Base-by-base conservation (phyloP, 2,888 invertebrate species). In the Drosophila sordidula region DNA sequence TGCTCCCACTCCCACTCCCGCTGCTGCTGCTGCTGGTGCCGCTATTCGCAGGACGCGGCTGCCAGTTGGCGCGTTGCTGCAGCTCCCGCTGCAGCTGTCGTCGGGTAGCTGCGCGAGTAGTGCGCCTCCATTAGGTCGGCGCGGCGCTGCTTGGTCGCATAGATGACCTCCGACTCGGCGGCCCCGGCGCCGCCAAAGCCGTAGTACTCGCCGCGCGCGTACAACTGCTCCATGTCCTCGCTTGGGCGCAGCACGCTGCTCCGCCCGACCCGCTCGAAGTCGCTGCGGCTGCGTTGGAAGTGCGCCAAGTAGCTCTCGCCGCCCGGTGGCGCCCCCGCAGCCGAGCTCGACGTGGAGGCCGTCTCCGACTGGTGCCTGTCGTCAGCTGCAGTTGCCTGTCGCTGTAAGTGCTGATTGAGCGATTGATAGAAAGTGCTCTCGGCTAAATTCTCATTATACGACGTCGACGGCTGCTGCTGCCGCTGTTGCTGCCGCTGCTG, bases 291-390 rank as follows among this genome's bases (percentile, higher is more conserved):
- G 36, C 75, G 90, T 47, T 90, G 90, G 67, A 90, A 91, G 66
- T 91, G 91, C 42, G 90, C 90, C 70, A 91, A 84, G 75, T 91
- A 91, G 75, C 81, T 90, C 54, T 91, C 91, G 41, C 90, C 89
- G 26, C 86, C 87, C 12, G 76, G 46, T 5, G 56, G 49, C 14
- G 69, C 39, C 46, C 14, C 14, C 6, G 46, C 16, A 12, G 42
- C 32, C 18, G 67, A 25, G 61, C 3, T 9, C 2, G 29, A 8
- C 8, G 29, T 52, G 47, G 34, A n/a, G 3, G 12, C 42, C 58
- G 49, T 22, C 58, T 59, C 64, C 69, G 34, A 36, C 77, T 29
- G 44, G 5, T 54, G 63, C 51, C 44, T 29, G 50, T 51, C 75
- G 62, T 65, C 41, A 52, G 68, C 58, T 38, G 64, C 69, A 52